A percentile compares a stretch with the other conserved stretches of the same genome.
These are phyloP conservation scores for Oplegnathus fasciatus DNA, from an alignment of 2,113 vertebrate species.

Conservation along the genomic window DNA sequence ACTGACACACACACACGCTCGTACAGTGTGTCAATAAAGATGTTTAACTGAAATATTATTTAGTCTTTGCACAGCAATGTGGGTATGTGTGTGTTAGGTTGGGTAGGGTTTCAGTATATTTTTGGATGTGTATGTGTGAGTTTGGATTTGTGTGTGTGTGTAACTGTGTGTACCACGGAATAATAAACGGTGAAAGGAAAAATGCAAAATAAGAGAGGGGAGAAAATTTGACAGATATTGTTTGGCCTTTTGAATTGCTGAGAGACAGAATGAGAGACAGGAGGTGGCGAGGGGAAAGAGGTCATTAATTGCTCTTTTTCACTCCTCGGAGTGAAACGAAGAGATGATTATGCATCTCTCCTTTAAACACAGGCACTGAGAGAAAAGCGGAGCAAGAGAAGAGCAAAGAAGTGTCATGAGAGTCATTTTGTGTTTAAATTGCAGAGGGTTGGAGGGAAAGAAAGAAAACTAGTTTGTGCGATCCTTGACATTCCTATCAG, in stretches of 20 bases:
- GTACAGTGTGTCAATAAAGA: slow-evolving; percentile 29
- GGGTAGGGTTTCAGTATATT: no score
- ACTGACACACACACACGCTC: slow-evolving; percentile 16
- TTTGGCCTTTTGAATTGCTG: not conserved
- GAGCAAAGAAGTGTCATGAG: slow-evolving; percentile 32
- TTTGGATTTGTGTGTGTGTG: not conserved
- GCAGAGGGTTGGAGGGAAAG: not conserved
- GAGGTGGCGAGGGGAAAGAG: slow-evolving; percentile 2
- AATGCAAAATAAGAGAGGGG: slow-evolving; percentile 3
- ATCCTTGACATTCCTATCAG: slow-evolving; percentile 43
- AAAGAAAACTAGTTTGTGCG: not conserved
- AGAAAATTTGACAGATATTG: not conserved
- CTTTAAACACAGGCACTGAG: slow-evolving; percentile 23
- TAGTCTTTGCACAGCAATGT: not conserved
- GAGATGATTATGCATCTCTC: slow-evolving; percentile 1
- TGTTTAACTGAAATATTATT: slow-evolving; percentile 8
- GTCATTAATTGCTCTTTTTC: slow-evolving; percentile 44
- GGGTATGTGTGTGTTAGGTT: not conserved
- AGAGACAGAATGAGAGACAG: slow-evolving; percentile 7
- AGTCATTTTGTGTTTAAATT: slow-evolving; percentile 43
- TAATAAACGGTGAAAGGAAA: slow-evolving; percentile 1
- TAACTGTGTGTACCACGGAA: not conserved
- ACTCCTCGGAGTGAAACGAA: slow-evolving; percentile 3
- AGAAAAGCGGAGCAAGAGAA: slow-evolving; percentile 27
- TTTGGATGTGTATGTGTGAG: not conserved